Conservation (phyloP, 1,140 invertebrate genomes). For the Linepithema humile region DNA sequence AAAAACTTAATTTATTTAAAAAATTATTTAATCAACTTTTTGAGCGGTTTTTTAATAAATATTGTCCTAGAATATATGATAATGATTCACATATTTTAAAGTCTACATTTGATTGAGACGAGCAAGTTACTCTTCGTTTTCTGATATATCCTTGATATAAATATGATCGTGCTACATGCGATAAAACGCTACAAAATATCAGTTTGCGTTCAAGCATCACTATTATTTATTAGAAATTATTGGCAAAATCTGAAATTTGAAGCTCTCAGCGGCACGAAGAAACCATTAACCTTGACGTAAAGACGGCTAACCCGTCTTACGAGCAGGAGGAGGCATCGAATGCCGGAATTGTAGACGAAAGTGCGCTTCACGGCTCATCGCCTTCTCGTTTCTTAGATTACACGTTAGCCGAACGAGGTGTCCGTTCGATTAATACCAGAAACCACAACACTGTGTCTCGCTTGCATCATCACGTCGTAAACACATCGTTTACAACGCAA, state of each 20-base stretch:
- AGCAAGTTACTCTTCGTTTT: no score
- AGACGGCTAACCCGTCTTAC: not conserved
- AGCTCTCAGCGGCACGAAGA: not conserved
- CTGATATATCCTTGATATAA: no score
- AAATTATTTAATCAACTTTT: no score
- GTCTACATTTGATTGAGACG: not conserved
- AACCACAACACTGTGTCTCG: slow-evolving; percentile 13
- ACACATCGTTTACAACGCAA: not conserved
- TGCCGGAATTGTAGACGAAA: slow-evolving; percentile 31
- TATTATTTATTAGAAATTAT: not conserved
- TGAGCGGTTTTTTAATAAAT: no score
- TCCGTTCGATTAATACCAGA: slow-evolving; percentile 32
- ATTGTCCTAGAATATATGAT: no score
- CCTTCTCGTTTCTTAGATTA: slow-evolving; percentile 43
- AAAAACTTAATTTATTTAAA: no score
- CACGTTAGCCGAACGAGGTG: slow-evolving; percentile 13
- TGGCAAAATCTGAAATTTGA: slow-evolving; percentile 6
- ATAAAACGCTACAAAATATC: not conserved
- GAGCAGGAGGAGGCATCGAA: slow-evolving; percentile 13
- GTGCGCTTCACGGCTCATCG: slow-evolving; percentile 43
- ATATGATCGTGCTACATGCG: not conserved
- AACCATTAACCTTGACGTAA: not conserved
- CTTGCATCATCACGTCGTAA: slow-evolving; percentile 5
- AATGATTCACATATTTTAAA: no score
- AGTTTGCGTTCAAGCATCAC: not conserved